Evolutionary conservation across 2,797 vertebrate species (phyloP).

Genomic region (Hephaestus fuliginosus): DNA sequence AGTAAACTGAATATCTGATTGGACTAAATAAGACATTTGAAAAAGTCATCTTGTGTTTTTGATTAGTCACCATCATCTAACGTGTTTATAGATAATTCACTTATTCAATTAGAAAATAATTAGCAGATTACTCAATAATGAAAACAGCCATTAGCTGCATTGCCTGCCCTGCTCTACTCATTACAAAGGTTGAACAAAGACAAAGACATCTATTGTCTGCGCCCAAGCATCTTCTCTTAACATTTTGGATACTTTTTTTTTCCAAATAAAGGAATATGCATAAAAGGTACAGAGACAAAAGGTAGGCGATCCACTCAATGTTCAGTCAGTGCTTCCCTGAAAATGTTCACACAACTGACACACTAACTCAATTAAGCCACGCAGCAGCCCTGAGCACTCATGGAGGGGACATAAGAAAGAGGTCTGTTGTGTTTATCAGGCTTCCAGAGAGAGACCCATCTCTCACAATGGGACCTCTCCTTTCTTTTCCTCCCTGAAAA

Average conservation of each 20-base stretch:
- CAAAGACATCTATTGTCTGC: slow-evolving; percentile 1
- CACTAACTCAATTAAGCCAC: slow-evolving; percentile 69
- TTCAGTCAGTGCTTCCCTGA: slow-evolving; percentile 27
- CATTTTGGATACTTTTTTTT: slow-evolving; percentile 14
- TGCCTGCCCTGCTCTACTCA: background rate
- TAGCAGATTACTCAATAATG: background rate
- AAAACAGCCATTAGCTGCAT: background rate
- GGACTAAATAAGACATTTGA: background rate
- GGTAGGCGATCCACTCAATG: slow-evolving; percentile 27
- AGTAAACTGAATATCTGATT: background rate
- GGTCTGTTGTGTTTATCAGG: slow-evolving; percentile 73
- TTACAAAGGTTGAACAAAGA: slow-evolving; percentile 2
- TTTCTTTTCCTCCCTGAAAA: slow-evolving; percentile 75
- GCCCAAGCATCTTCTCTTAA: background rate
- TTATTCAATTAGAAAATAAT: background rate
- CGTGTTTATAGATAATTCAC: background rate
- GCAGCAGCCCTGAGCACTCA: slow-evolving; percentile 55
- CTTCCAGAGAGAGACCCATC: slow-evolving; percentile 69
- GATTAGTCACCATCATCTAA: background rate
- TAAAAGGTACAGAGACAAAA: slow-evolving; percentile 46
- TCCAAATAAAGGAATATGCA: slow-evolving; percentile 16
- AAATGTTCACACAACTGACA: slow-evolving; percentile 57
- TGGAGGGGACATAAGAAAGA: slow-evolving; percentile 74
- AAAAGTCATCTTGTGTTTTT: background rate
- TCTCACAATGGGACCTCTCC: slow-evolving; percentile 75